Evolutionary conservation across 2,113 vertebrate genomes (phyloP).

Genomic region (Cinclus cinclus): DNA sequence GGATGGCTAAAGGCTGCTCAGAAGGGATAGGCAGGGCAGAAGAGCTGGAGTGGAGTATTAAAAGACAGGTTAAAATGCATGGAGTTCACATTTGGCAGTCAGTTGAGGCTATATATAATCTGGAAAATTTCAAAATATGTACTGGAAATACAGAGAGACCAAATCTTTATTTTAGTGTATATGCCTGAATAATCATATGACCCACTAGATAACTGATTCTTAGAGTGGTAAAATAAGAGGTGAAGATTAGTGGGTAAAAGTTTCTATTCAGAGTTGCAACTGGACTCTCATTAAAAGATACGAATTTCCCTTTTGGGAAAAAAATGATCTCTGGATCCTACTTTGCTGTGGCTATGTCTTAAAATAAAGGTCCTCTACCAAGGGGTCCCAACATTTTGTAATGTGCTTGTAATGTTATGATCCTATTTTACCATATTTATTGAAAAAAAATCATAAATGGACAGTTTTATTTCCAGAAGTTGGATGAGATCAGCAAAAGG

Average conservation of each 20-base stretch:
- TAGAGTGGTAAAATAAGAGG: neutral
- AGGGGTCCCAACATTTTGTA: neutral
- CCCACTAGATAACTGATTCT: neutral
- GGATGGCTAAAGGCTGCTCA: neutral
- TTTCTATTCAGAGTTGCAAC: neutral
- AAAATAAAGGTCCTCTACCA: neutral
- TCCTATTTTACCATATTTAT: neutral
- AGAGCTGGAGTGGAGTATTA: rapidly evolving
- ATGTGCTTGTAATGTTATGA: neutral
- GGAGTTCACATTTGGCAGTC: neutral
- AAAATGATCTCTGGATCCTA: neutral
- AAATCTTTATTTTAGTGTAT: neutral
- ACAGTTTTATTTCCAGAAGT: neutral
- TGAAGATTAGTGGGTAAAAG: neutral
- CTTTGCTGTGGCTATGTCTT: neutral
- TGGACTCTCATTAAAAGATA: neutral
- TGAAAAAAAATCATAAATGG: neutral
- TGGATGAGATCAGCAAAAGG: neutral
- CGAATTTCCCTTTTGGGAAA: neutral
- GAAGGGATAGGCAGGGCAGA: neutral
- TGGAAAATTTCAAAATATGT: neutral
- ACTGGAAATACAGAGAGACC: neutral
- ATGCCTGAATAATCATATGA: neutral
- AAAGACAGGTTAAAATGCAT: neutral
- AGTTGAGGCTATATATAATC: neutral